Evolutionary conservation across 2,113 vertebrate species (phyloP).

Genomic region (Potamarius usumacintae): DNA sequence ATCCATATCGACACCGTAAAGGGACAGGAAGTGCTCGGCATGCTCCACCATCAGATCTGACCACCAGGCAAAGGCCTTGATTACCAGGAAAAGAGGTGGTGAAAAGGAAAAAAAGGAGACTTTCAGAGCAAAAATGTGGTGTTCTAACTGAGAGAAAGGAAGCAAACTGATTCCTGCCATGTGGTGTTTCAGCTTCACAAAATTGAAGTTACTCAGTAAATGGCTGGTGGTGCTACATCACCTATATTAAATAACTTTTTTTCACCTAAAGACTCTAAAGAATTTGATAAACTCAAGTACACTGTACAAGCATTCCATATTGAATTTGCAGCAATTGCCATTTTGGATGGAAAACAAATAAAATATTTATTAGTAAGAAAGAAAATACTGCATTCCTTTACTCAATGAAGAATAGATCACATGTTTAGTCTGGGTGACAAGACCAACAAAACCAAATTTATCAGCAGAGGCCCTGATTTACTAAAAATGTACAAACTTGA

Average conservation of each 20-base stretch:
- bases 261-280: background rate
- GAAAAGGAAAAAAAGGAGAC: conserved; percentile 5
- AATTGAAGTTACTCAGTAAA: conserved; percentile 5
- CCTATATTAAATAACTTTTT: background rate
- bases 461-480: conserved; percentile 8
- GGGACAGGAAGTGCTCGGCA: conserved; percentile 94
- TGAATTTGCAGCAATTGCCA: background rate
- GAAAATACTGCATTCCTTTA: conserved; percentile 19
- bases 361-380: background rate
- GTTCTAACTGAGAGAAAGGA: background rate
- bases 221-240: background rate
- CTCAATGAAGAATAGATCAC: background rate
- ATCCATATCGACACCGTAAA: conserved; percentile 98
- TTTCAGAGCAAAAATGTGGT: conserved; percentile 18
- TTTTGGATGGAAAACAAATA: background rate
- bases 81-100: conserved; percentile 51
- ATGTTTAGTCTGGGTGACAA: background rate
- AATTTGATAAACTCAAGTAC: background rate
- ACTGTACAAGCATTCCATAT: background rate
- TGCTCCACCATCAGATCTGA: conserved; percentile 99
- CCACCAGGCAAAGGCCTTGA: conserved; percentile 99
- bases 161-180: conserved; percentile 38
- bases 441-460: background rate
- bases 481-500: background rate
- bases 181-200: conserved; percentile 6